Percentiles rank a stretch among this genome's conserved stretches.
phyloP scores from a whole-genome alignment of 1,140 invertebrate species.

The Scylla paramamosain region DNA sequence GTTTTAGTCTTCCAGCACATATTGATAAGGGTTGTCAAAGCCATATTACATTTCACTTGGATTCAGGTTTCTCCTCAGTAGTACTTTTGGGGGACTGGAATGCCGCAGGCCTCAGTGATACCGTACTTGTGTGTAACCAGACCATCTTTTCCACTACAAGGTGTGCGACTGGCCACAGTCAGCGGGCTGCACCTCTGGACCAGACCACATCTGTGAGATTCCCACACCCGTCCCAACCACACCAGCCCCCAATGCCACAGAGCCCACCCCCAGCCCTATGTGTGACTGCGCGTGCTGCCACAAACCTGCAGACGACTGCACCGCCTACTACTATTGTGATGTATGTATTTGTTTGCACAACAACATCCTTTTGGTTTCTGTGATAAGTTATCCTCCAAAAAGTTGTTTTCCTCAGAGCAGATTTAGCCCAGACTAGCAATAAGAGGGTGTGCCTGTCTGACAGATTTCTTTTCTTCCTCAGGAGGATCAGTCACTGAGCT shows the following conservation, averaged over 20 bases:
- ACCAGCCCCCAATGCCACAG: not conserved
- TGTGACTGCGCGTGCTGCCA: conserved; percentile 34
- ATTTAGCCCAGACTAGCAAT: not conserved
- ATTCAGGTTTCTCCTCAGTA: not conserved
- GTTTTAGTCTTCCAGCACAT: not conserved
- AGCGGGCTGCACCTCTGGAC: not conserved
- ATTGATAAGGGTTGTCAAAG: no score
- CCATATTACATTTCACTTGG: not conserved
- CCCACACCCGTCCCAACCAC: not conserved
- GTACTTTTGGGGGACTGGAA: not conserved
- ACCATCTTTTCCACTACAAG: not conserved
- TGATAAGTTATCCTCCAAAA: not conserved
- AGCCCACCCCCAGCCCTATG: not conserved
- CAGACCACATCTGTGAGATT: not conserved
- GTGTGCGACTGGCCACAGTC: conserved; percentile 27
- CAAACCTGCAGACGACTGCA: conserved; percentile 27
- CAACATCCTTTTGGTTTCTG: not conserved
- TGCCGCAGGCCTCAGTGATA: not conserved
- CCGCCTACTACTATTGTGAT: conserved; percentile 31
- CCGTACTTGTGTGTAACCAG: not conserved
- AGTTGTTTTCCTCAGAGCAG: not conserved
- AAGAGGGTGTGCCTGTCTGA: not conserved
- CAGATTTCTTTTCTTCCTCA: not conserved
- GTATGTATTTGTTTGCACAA: not conserved
- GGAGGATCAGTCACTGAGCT: not conserved